Evolutionary conservation across 64 coral and sea anemone species (phyloP).

Genomic region (Pocillopora damicornis): DNA sequence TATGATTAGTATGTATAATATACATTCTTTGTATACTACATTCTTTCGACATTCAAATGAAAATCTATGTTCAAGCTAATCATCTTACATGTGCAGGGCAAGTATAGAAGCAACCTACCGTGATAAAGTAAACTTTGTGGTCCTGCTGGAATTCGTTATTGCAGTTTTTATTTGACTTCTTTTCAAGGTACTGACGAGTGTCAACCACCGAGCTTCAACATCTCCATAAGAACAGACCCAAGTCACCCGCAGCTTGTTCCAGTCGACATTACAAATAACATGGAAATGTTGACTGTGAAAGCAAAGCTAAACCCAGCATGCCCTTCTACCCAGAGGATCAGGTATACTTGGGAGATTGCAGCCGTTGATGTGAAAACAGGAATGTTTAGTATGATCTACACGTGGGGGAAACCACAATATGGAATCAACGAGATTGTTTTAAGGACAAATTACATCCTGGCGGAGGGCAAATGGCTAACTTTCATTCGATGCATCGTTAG

Average conservation of each 20-base stretch:
- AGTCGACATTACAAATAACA: neutral
- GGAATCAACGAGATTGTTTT: neutral
- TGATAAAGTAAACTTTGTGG: too few relatives aligned
- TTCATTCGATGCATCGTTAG: conserved; percentile 12
- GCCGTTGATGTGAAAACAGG: neutral
- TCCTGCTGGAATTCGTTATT: neutral
- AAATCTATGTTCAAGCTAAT: too few relatives aligned
- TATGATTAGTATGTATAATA: too few relatives aligned
- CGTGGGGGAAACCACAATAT: neutral
- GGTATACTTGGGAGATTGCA: conserved; percentile 11
- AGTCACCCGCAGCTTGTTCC: neutral
- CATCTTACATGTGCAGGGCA: too few relatives aligned
- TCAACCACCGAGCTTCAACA: neutral
- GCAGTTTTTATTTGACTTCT: too few relatives aligned
- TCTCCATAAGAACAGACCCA: neutral
- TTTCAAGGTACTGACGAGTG: neutral
- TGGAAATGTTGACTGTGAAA: neutral
- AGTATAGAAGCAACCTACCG: too few relatives aligned
- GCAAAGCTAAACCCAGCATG: neutral
- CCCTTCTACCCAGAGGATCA: neutral
- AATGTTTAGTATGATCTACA: neutral
- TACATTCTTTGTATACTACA: too few relatives aligned
- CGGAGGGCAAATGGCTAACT: neutral
- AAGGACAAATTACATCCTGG: neutral
- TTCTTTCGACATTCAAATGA: too few relatives aligned